Percentiles rank a stretch among this genome's conserved stretches.
These are phyloP conservation scores for Drosophila kanapiae DNA, from an alignment of 1,140 invertebrate genomes.

Conservation along the genomic window DNA sequence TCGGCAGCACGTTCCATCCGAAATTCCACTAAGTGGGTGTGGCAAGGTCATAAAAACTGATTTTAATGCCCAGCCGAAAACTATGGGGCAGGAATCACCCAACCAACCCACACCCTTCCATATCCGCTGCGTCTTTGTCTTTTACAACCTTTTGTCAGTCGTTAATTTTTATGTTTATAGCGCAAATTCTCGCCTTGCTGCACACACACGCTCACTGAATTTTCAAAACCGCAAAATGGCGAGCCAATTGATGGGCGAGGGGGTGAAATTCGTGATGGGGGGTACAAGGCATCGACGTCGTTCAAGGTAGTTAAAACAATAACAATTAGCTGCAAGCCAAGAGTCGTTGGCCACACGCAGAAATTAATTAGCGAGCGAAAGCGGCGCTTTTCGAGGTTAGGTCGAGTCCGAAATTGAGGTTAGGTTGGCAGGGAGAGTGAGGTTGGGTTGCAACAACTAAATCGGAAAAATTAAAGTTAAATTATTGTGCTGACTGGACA, in stretches of 20 bases:
- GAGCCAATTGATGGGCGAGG: conserved; percentile 26
- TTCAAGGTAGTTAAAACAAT: conserved; percentile 76
- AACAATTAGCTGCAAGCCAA: conserved; percentile 78
- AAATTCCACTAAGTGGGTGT: conserved; percentile 58
- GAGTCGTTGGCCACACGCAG: conserved; percentile 73
- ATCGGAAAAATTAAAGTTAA: conserved; percentile 55
- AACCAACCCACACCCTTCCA: conserved; percentile 5
- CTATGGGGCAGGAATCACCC: conserved; percentile 27
- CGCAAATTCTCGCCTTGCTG: conserved; percentile 80
- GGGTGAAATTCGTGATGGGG: neutral
- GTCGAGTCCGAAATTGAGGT: conserved; percentile 16
- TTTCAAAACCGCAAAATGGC: conserved; percentile 72
- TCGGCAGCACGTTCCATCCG: conserved; percentile 44
- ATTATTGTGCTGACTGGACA: conserved; percentile 47
- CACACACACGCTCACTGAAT: conserved; percentile 66
- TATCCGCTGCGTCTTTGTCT: conserved; percentile 62
- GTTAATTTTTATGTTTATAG: conserved; percentile 84
- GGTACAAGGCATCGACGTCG: conserved; percentile 23
- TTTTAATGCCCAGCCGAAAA: conserved; percentile 68
- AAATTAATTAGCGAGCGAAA: conserved; percentile 75
- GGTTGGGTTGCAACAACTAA: conserved; percentile 31
- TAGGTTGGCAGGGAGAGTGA: conserved; percentile 6
- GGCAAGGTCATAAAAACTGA: conserved; percentile 75
- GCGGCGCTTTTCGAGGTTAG: conserved; percentile 30
- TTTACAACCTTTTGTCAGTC: conserved; percentile 82